Conservation (phyloP, 2,113 vertebrate genomes). For the human region DNA sequence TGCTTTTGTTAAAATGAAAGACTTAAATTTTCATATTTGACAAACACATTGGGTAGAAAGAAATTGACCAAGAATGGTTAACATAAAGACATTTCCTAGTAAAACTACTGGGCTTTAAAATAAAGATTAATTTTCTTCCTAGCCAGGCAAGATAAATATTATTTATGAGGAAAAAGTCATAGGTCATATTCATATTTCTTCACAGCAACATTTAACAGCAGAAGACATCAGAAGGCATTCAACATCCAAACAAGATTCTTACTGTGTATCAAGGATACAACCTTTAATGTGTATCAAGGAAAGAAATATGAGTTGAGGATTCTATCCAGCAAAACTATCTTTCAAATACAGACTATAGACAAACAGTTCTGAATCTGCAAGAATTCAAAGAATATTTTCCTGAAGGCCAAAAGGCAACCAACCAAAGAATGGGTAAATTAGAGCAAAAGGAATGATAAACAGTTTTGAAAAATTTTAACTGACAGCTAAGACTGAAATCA, state of each 20-base stretch:
- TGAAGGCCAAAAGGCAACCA: neutral
- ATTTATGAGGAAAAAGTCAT: slow-evolving; percentile 8
- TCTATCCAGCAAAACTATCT: neutral
- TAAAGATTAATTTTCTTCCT: neutral
- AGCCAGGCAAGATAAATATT: neutral
- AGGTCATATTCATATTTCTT: neutral
- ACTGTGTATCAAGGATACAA: neutral
- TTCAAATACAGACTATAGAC: neutral
- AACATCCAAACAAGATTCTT: neutral
- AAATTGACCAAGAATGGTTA: neutral
- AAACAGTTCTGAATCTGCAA: neutral
- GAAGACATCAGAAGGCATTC: neutral
- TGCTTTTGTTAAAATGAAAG: slow-evolving; percentile 7
- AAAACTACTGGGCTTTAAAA: slow-evolving; percentile 1
- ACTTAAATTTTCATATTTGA: neutral
- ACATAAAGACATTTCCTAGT: neutral
- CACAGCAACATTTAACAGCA: neutral
- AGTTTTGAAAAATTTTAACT: neutral
- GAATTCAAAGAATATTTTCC: neutral
- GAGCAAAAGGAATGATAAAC: neutral
- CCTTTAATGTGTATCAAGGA: neutral
- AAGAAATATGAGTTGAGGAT: neutral
- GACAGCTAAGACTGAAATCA: neutral
- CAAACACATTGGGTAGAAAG: neutral
- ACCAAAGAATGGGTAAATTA: neutral